These are phyloP conservation scores for Lepidochitona cinerea DNA, from an alignment of 2,888 invertebrate genomes.

Conservation along the genomic window DNA sequence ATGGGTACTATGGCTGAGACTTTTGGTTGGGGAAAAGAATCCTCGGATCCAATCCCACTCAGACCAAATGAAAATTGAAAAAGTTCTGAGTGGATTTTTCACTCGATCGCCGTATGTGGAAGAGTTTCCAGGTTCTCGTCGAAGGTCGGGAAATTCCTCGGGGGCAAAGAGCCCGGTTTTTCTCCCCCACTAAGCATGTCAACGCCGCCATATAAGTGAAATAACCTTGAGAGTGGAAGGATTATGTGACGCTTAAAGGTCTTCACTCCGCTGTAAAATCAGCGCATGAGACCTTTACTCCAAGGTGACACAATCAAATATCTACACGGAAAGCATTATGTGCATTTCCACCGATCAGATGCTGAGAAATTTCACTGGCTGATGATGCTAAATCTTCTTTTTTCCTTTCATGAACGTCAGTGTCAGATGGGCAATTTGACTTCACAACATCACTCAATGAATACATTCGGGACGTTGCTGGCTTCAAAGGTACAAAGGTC, in stretches of 20 bases:
- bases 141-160: no score
- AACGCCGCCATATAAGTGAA: no score
- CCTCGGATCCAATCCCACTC: not conserved
- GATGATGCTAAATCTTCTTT: not conserved
- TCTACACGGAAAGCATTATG: no score
- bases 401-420: not conserved
- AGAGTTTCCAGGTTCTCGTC: no score
- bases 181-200: no score
- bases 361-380: not conserved
- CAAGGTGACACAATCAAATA: not conserved
- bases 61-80: not conserved
- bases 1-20: no score
- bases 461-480: constrained; percentile 37
- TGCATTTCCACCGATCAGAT: not conserved
- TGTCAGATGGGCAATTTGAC: constrained; percentile 15
- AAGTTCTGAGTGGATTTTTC: not conserved
- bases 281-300: not conserved
- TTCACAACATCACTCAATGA: constrained; percentile 34
- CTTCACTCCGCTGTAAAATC: not conserved
- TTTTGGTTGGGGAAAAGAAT: not conserved
- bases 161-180: no score
- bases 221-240: no score
- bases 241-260: no score
- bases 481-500: constrained; percentile 63
- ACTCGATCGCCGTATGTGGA: no score